A percentile compares a stretch with the other conserved stretches of the same genome.
phyloP scores from a whole-genome alignment of 1,140 invertebrate species.

The Hormaphis cornu region DNA sequence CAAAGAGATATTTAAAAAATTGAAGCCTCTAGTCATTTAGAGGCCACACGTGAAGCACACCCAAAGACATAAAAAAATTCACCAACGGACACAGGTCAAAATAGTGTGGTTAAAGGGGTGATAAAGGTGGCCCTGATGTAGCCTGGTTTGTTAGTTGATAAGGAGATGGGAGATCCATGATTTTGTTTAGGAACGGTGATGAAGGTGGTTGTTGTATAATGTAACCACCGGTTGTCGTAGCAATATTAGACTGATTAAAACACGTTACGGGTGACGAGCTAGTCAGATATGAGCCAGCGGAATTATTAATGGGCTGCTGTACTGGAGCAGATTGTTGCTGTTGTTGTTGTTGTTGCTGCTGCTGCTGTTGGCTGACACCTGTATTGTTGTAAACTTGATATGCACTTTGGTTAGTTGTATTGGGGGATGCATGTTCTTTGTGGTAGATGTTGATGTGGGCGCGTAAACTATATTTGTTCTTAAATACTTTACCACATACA shows the following conservation, averaged over 20 bases:
- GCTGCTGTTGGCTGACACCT: neutral
- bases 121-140: conserved; percentile 14
- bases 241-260: neutral
- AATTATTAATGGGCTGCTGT: neutral
- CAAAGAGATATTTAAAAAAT: neutral
- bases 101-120: conserved; percentile 27
- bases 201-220: conserved; percentile 24
- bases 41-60: neutral
- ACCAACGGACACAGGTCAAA: neutral
- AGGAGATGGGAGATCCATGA: conserved; percentile 28
- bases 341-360: neutral
- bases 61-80: neutral
- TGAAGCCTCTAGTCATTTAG: neutral
- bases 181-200: conserved; percentile 26
- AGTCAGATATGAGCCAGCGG: neutral
- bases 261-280: neutral
- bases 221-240: neutral
- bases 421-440: conserved; percentile 34
- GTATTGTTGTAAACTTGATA: conserved; percentile 23
- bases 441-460: conserved; percentile 44
- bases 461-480: conserved; percentile 61
- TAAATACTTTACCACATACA: conserved; percentile 58
- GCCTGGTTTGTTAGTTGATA: conserved; percentile 25
- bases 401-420: neutral
- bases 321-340: neutral